phyloP scores from a whole-genome alignment of 2,797 vertebrate species.

The Hydrolagus colliei region DNA sequence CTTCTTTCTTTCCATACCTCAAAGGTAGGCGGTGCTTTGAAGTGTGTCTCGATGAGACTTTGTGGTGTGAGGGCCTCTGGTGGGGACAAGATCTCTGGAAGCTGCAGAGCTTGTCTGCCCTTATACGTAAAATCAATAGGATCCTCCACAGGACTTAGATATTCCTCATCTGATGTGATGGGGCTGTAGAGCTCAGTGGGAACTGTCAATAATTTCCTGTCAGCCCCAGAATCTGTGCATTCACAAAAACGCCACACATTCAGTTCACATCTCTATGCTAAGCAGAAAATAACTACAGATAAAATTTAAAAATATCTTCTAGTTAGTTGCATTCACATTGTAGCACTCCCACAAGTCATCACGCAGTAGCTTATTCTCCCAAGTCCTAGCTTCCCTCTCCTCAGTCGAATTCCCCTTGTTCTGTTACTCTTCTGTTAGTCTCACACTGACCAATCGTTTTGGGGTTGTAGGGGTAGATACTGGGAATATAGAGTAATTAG shows the following conservation, averaged over 20 bases:
- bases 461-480: no score
- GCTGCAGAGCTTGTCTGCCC: neutral
- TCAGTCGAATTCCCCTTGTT: no score
- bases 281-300: no score
- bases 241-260: neutral
- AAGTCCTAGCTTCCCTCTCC: no score
- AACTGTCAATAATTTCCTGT: conserved; percentile 58
- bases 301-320: no score
- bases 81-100: conserved; percentile 51
- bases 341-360: no score
- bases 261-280: neutral
- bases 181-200: conserved; percentile 74
- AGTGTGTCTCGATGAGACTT: conserved; percentile 57
- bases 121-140: conserved; percentile 61
- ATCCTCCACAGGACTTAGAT: conserved; percentile 90
- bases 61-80: conserved; percentile 42
- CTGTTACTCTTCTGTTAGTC: no score
- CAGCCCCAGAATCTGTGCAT: conserved; percentile 54
- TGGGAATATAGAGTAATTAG: no score
- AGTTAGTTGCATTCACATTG: no score
- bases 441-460: no score
- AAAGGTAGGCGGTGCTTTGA: conserved; percentile 81
- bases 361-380: no score
- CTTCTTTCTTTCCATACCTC: conserved; percentile 62
- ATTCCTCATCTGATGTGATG: conserved; percentile 94